Conservation (phyloP, 1,140 invertebrate species). For the Diploscapter pachys region DNA sequence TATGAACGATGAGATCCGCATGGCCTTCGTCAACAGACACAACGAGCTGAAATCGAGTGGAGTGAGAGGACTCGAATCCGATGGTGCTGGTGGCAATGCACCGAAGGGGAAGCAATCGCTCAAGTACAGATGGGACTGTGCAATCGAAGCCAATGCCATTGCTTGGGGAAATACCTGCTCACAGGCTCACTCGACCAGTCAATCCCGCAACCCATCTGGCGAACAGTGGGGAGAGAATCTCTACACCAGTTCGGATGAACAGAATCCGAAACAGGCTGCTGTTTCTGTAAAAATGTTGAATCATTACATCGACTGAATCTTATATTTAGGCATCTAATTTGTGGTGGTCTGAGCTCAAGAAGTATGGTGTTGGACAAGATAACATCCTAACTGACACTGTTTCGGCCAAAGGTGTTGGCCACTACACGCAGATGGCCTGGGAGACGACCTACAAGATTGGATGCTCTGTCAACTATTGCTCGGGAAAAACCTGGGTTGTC, state of each 20-base stretch:
- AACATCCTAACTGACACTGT: conserved; percentile 17
- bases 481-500: conserved; percentile 6
- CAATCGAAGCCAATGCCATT: conserved; percentile 17
- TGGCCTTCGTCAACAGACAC: conserved; percentile 12
- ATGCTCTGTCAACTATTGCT: conserved; percentile 12
- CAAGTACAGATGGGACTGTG: conserved; percentile 9
- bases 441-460: conserved; percentile 4
- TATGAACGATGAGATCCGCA: neutral
- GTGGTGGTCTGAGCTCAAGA: conserved; percentile 18
- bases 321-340: neutral
- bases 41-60: conserved; percentile 10
- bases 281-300: neutral
- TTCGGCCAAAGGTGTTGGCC: conserved; percentile 9
- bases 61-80: conserved; percentile 13
- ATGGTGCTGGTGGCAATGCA: conserved; percentile 17
- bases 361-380: conserved; percentile 17
- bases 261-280: conserved; percentile 15
- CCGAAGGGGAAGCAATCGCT: conserved; percentile 10
- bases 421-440: conserved; percentile 23
- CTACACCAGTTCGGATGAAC: conserved; percentile 7
- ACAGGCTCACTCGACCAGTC: neutral
- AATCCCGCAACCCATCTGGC: neutral
- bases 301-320: neutral
- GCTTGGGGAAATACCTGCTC: conserved; percentile 14
- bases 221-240: conserved; percentile 8